Percentiles rank a stretch among this genome's conserved stretches.
These are phyloP conservation scores for Vicugna pacos DNA, from an alignment of 2,113 vertebrate genomes.

Conservation along the genomic window DNA sequence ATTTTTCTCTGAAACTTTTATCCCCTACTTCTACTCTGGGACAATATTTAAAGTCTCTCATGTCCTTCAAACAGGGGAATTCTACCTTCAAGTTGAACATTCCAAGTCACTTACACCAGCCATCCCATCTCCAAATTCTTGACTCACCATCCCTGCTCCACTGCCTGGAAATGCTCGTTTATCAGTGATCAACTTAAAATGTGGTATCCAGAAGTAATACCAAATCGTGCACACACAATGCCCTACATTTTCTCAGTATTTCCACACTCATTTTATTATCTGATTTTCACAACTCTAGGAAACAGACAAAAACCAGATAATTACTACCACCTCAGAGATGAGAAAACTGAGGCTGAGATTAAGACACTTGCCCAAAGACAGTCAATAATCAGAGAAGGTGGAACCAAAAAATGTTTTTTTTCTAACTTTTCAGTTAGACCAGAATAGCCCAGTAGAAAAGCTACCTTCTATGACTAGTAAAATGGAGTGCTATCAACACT, in stretches of 20 bases:
- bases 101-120: not conserved
- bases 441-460: not conserved
- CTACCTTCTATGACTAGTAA: slow-evolving; percentile 16
- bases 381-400: slow-evolving; percentile 34
- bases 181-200: slow-evolving; percentile 40
- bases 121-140: not conserved
- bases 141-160: not conserved
- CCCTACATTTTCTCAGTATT: slow-evolving; percentile 56
- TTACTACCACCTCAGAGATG: slow-evolving; percentile 38
- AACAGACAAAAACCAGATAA: slow-evolving; percentile 46
- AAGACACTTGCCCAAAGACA: not conserved
- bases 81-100: not conserved
- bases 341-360: slow-evolving; percentile 52
- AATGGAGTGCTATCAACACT: slow-evolving; percentile 21
- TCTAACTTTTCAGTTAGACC: slow-evolving; percentile 1
- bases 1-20: slow-evolving; percentile 9
- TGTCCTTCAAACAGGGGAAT: not conserved
- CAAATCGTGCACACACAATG: not conserved
- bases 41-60: slow-evolving; percentile 17
- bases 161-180: slow-evolving; percentile 25
- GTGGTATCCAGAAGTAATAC: slow-evolving; percentile 11
- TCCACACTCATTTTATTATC: slow-evolving; percentile 4
- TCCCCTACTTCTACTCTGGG: slow-evolving; percentile 45
- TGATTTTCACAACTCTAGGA: slow-evolving; percentile 51
- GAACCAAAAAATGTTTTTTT: slow-evolving; percentile 52